These are phyloP conservation scores for Echinometra lucunter DNA, from an alignment of 53 echinoderm and acorn worm species.

Conservation along the genomic window DNA sequence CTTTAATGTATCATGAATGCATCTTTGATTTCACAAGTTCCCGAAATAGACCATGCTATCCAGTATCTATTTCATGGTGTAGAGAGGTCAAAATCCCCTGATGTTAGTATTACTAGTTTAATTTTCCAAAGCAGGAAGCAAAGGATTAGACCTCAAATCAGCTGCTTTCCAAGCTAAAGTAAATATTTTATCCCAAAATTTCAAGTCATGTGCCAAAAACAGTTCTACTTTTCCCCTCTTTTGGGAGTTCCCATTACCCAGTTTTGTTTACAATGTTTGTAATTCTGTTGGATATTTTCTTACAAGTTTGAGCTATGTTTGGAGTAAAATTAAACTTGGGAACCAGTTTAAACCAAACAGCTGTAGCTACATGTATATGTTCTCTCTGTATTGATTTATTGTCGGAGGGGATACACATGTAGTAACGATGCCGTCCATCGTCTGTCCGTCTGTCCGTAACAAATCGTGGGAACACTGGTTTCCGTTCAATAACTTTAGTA, in stretches of 20 bases:
- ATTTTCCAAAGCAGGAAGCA: slow-evolving; percentile 7
- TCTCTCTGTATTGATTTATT: too few species aligned
- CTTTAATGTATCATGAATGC: background rate
- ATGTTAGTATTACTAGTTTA: slow-evolving; percentile 42
- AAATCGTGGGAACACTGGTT: too few species aligned
- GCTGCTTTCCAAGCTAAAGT: slow-evolving; percentile 33
- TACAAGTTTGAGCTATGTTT: too few species aligned
- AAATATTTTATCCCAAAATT: slow-evolving; percentile 12
- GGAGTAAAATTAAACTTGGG: too few species aligned
- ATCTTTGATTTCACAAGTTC: slow-evolving; percentile 16
- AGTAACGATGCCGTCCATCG: too few species aligned
- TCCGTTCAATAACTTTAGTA: too few species aligned
- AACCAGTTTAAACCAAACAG: too few species aligned
- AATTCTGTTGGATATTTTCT: background rate
- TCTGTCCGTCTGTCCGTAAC: too few species aligned
- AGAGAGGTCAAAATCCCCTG: slow-evolving; percentile 56
- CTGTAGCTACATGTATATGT: too few species aligned
- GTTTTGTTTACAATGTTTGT: background rate
- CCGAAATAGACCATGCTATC: slow-evolving; percentile 6
- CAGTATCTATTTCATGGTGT: slow-evolving; percentile 31
- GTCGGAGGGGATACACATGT: too few species aligned
- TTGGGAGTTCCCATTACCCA: background rate
- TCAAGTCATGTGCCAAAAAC: background rate
- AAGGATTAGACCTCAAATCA: slow-evolving; percentile 52
- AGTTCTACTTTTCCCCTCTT: background rate